Evolutionary conservation across 2,888 invertebrate species (phyloP), one percentile per base, ranked within the genome.

Genomic region (Pyrochroa serraticornis): DNA sequence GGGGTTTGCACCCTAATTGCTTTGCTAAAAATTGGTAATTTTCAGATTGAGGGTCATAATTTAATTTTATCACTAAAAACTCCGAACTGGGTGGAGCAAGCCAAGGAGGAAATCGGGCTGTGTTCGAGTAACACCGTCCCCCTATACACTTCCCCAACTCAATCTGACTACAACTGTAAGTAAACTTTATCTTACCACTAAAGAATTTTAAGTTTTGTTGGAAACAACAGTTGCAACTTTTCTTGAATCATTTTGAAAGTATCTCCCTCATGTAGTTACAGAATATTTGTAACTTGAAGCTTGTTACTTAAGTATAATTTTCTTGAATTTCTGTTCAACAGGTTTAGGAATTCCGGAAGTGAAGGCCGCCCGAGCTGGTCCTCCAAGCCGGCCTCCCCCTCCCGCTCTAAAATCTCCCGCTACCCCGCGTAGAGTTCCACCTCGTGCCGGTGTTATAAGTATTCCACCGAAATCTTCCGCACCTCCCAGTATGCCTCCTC

Each of bases 81-180:
- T 0, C 88, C 89, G 0, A 85, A 94, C 67, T 97, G 97, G 97
- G 84, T 89, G 42, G 85, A 87, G 22, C 86, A 90, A 67, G 88
- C 95, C 5, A 87, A 91, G 71, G 87, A 89, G 49, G 95, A 96
- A 81, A 87, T 96, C 66, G 87, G 85, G 54, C 81, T 95, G 42
- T 94, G 93, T 77, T 87, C 91, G 14, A 90, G 91, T 68, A 95
- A 93, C 71, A 93, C 95, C 6, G 84, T 92, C 52, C 89, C 95
- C 0, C 81, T 96, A 38, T 89, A 76, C 58, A 67, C 66, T 9
- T 67, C 77, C 2, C 71, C 75, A 41, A 70, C 65, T 41, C 73
- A 77, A 42, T 74, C 75, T 2, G 78, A 79, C 53, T 79, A 80
- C 64, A 80, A 80, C 64, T 79, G 80, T 77, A 71, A 74, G 75